Base-by-base conservation (phyloP, 2,797 vertebrate species). In the Paguma larvata region DNA sequence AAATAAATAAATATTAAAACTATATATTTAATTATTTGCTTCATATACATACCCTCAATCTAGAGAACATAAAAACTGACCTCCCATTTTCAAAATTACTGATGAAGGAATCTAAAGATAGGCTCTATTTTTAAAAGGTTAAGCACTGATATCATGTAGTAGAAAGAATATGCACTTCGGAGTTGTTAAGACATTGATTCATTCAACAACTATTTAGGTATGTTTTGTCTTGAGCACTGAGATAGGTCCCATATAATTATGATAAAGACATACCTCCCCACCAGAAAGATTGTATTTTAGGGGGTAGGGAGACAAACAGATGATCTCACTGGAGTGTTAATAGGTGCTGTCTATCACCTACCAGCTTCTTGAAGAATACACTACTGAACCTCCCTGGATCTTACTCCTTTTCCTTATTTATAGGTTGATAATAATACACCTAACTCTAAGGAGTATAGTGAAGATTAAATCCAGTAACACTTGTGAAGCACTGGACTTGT, bases 81-180 rank as follows among this genome's bases (percentile, higher is more conserved):
- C 56, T 97, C 86, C 56, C 46, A 18, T 93, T 89, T 97, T 82
- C 73, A 91, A 97, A 97, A 91, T 89, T 93, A 96, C 32, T 56
- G 10, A 92, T 56, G 30, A 95, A 92, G n/a, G 14, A 86, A 94
- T 96, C 53, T 78, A 93, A 88, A 95, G 51, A 80, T 4, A 91
- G 38, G 23, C 13, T 91, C 53, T 91, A 70, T 70, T 86, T 97
- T 68, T 62, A 44, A 77, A 94, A 88, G 21, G 34, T 63, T 79
- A 91, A 91, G 27, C 16, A 75, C 46, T 70, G 87, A 38, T 16
- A 48, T 53, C 84, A 3, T 86, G 6, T 23, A 75, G 0, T 48
- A 88, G 34, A 92, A 94, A 95, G 18, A 96, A 96, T 65, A 89
- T 59, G 18, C 13, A 18, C 2, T 96, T 87, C 93, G 51, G 38